Percentiles rank a stretch among this genome's conserved stretches.
Evolutionary conservation across 64 coral and sea anemone species (phyloP).

Genomic region (Stylophora pistillata): DNA sequence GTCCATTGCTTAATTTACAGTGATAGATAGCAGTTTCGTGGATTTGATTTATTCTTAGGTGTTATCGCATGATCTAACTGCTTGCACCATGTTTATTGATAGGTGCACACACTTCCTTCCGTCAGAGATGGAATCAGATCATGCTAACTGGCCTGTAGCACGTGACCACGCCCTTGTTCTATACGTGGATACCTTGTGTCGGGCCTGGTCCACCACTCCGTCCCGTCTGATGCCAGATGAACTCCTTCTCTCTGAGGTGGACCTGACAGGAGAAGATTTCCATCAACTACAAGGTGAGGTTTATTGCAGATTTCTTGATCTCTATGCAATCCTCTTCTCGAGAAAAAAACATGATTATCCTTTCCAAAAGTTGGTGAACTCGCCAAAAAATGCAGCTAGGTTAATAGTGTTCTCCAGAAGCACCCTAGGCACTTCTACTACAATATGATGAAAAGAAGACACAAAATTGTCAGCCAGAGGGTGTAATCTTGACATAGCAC

Average conservation of each 20-base stretch:
- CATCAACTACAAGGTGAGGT: constrained; percentile 51
- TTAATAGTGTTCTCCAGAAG: no score
- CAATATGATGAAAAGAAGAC: no score
- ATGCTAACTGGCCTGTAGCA: constrained; percentile 76
- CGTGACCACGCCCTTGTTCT: constrained; percentile 81
- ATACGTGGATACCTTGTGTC: constrained; percentile 81
- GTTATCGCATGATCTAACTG: not conserved
- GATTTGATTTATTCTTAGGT: not conserved
- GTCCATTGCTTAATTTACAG: no score
- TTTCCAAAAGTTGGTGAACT: no score
- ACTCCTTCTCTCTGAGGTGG: constrained; percentile 55
- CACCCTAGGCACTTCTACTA: no score
- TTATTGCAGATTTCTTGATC: no score
- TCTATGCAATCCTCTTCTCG: no score
- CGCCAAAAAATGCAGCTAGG: no score
- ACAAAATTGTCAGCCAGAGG: no score
- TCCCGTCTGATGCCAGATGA: constrained; percentile 89
- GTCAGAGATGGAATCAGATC: constrained; percentile 81
- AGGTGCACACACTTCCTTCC: constrained; percentile 78
- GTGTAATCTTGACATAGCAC: no score
- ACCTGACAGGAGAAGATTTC: constrained; percentile 63
- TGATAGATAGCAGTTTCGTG: no score
- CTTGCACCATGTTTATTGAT: not conserved
- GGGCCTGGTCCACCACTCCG: constrained; percentile 71
- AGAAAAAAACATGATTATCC: no score